Evolutionary conservation across 92 coral and sea anemone genomes (phyloP).

Genomic region (Epizoanthus scotinus): DNA sequence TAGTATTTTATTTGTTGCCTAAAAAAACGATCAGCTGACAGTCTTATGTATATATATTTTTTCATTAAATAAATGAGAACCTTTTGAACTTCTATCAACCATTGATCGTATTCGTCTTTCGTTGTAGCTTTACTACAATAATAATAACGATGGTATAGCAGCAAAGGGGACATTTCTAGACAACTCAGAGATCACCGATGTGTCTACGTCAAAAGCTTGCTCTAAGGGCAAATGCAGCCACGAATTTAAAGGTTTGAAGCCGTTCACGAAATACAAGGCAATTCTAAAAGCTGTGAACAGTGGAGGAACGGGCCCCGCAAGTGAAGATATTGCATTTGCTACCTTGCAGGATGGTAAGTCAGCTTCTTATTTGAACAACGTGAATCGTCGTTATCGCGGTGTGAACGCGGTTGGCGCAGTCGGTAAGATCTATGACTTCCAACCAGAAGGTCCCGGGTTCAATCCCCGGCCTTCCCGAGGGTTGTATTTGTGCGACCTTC

Average conservation of each 20-base stretch:
- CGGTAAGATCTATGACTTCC: too few species aligned
- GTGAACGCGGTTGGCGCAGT: too few species aligned
- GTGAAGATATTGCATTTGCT: conserved; percentile 48
- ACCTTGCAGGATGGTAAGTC: conserved; percentile 65
- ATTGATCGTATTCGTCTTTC: not conserved
- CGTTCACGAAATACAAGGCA: conserved; percentile 59
- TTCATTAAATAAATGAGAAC: too few species aligned
- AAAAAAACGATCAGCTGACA: too few species aligned
- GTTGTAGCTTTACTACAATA: conserved; percentile 5
- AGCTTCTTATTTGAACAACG: too few species aligned
- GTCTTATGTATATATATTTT: too few species aligned
- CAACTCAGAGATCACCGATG: not conserved
- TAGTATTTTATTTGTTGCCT: too few species aligned
- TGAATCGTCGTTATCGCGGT: too few species aligned
- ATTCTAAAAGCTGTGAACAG: conserved; percentile 75
- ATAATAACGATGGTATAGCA: not conserved
- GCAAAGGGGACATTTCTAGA: conserved; percentile 19
- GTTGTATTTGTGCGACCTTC: too few species aligned
- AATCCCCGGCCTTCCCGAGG: too few species aligned
- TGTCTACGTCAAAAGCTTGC: not conserved
- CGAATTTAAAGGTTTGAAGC: conserved; percentile 58
- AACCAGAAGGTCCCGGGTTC: too few species aligned
- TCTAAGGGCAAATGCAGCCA: conserved; percentile 20
- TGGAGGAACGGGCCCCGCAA: conserved; percentile 90
- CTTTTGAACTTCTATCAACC: too few species aligned